These are phyloP conservation scores for Sterna hirundo DNA, from an alignment of 2,113 vertebrate genomes.

Conservation along the genomic window DNA sequence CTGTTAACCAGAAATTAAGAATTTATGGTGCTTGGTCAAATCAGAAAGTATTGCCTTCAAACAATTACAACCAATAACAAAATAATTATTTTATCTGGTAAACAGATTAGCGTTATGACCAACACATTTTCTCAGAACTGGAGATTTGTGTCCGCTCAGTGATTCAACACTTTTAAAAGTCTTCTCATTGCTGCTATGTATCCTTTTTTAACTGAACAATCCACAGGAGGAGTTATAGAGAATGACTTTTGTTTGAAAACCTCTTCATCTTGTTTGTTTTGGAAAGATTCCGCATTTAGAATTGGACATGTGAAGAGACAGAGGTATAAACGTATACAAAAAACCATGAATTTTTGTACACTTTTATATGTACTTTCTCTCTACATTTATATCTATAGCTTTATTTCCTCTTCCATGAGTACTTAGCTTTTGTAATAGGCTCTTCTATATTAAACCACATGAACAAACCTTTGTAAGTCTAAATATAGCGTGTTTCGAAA, in stretches of 20 bases:
- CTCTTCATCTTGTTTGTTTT: neutral
- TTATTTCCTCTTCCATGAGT: neutral
- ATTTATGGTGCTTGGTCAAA: neutral
- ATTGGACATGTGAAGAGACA: neutral
- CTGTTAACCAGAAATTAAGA: neutral
- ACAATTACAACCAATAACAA: neutral
- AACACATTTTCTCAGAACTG: neutral
- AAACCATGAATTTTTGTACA: neutral
- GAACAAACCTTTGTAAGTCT: neutral
- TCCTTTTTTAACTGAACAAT: neutral
- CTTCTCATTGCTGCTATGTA: neutral
- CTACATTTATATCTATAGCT: neutral
- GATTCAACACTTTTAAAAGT: neutral
- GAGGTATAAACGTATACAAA: neutral
- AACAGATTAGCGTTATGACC: neutral
- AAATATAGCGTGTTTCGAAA: neutral
- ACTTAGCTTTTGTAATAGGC: neutral
- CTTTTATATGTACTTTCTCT: neutral
- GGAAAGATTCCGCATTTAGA: neutral
- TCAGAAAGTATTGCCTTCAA: neutral
- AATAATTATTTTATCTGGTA: neutral
- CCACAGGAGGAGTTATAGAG: neutral
- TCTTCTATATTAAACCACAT: neutral
- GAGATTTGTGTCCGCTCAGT: neutral
- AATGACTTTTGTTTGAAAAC: neutral